Evolutionary conservation across 2,888 invertebrate genomes (phyloP), one percentile per base, ranked within the genome.

Genomic region (Orthosia gothica): DNA sequence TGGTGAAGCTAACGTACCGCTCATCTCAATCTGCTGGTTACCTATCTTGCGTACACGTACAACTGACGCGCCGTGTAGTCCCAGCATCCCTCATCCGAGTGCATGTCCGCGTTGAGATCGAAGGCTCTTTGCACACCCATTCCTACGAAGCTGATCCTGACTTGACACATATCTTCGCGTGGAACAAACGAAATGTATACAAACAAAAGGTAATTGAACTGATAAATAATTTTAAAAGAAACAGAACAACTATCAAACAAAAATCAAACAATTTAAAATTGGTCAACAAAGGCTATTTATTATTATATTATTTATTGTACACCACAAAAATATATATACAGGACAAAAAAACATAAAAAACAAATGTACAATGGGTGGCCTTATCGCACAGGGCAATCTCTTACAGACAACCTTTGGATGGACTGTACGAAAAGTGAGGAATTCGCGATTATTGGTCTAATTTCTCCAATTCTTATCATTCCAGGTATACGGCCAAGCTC

Each of bases 111-210:
- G 98, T 99, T 0, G 98, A 98, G 91, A 99, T 99, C 76, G 99
- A 99, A 94, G 99, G 99, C 9, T 98, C 99, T 2, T 96, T 99
- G 18, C 98, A 99, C 93, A 98, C 99, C 18, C 98, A 98, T 94
- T 98, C 98, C 0, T 99, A 99, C 93, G 99, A 99, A 94, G 99
- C 99, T 0, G 99, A 99, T 94, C 99, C 99, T 0, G 98, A 99
- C 92, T 96, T 99, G 76, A 98, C 98, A 68, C 99, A 99, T 94
- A 99, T 99, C 13, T 99, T 99, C 93, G 99, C 99, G 3, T 99
- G 99, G 99, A 99, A 99, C 94, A 99, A 99, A 93, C 97, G 99
- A 81, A 99, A 99, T 94, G 99, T 99, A 58, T 99, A 99, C 95
- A 98, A 99, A 91, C 99, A 99, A 95, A 99, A 99, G 97, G 99